These are phyloP conservation scores for Pygoscelis adeliae DNA, from an alignment of 2,113 vertebrate genomes.

Conservation along the genomic window DNA sequence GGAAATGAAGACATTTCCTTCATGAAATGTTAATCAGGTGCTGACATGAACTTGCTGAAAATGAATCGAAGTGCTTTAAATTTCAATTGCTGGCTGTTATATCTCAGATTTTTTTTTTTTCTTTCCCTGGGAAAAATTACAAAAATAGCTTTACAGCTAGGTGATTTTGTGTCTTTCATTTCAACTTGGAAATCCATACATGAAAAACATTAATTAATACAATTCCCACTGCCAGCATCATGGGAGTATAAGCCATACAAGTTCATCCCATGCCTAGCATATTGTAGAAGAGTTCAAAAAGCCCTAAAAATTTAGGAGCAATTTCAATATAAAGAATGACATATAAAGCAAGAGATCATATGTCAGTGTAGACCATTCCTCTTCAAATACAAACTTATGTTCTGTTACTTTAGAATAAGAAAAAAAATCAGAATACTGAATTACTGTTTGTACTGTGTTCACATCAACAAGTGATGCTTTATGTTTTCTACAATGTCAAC, in stretches of 20 bases:
- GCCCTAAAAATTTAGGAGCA: neutral
- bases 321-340: neutral
- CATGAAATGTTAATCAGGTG: neutral
- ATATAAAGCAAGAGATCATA: neutral
- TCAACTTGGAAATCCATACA: neutral
- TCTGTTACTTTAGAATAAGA: neutral
- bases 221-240: neutral
- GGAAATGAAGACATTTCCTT: neutral
- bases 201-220: neutral
- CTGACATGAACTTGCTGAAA: neutral
- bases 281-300: neutral
- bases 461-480: neutral
- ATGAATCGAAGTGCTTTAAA: neutral
- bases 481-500: constrained; percentile 21
- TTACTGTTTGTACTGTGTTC: neutral
- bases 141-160: neutral
- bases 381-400: neutral
- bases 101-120: neutral
- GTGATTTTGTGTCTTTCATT: neutral
- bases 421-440: neutral
- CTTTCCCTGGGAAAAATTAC: neutral
- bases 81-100: neutral
- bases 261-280: neutral
- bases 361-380: neutral
- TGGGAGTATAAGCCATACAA: neutral